Conservation (phyloP, 2,113 vertebrate genomes). For the Xyrauchen texanus region DNA sequence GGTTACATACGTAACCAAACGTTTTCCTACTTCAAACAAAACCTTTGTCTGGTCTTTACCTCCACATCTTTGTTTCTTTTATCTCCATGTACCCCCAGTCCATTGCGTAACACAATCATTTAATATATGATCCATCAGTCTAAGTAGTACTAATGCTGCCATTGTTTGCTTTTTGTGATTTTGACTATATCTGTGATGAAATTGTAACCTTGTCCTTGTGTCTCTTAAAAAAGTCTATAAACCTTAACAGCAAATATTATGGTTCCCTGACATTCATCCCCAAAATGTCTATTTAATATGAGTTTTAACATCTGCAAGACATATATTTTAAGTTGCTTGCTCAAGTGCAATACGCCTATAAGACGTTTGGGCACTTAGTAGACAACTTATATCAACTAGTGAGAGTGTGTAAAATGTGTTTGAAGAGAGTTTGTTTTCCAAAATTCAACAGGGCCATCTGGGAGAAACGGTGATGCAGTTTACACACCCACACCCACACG, state of each 20-base stretch:
- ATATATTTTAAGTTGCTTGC: too few species aligned
- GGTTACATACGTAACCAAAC: too few species aligned
- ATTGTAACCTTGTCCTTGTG: neutral
- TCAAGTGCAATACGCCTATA: too few species aligned
- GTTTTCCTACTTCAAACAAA: neutral
- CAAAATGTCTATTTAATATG: too few species aligned
- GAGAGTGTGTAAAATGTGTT: neutral
- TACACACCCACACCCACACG: too few species aligned
- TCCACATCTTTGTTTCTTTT: neutral
- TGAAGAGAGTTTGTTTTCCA: neutral
- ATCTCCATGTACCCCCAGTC: neutral
- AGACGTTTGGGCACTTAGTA: neutral
- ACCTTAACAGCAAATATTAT: neutral
- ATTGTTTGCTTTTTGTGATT: neutral
- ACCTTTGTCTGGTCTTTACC: neutral
- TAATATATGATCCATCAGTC: neutral
- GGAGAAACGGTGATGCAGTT: too few species aligned
- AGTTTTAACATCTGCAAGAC: too few species aligned
- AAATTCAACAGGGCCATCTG: neutral
- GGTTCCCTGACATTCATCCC: neutral
- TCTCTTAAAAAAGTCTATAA: constrained; percentile 9
- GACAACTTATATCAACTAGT: neutral
- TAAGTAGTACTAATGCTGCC: neutral
- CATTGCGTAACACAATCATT: neutral
- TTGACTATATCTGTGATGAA: neutral